Base-by-base conservation (phyloP, 2,113 vertebrate species). In the Alouatta palliata region DNA sequence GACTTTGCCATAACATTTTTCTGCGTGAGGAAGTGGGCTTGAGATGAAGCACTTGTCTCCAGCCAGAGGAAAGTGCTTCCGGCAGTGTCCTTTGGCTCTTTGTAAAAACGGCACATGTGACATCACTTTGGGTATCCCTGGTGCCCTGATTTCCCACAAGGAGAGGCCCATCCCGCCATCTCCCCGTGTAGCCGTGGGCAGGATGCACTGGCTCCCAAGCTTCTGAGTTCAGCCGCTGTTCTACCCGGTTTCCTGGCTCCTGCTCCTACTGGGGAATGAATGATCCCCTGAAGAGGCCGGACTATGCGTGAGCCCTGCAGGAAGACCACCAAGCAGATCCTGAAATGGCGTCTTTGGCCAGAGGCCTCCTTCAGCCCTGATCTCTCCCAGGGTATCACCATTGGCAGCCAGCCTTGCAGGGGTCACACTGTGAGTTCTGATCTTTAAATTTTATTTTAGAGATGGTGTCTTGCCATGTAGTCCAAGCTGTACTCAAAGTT, bases 41-140 rank as follows among this genome's bases (percentile, higher is more conserved):
- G 45, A 30, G 6, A 30, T 0, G 77, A 37, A 20, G 52, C 7
- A 1, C 6, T 17, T 20, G 16, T 27, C 23, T 25, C 23, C 25
- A 17, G 84, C 68, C 68, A n/a, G 45, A 37, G 23, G 27, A 56
- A 19, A 4, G 40, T 25, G 8, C 56, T 56, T 40, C 2, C n/a
- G 2, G 20, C 21, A 5, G 79, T 27, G 84, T 17, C 37, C 32
- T 64, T 84, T 20, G 0, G 3, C 40, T 80, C 70, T 79, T 13
- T 1, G 75, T 8, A 30, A 17, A 20, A 47, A 1, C 1, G 61
- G 32, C 68, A 35, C 12, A 32, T 3, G 0, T 2, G 12, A 8
- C 3, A 0, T 23, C n/a, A 1, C 0, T 5, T 19, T 0, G 2
- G 45, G 70, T 5, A 2, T 16, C 47, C 49, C 27, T 21, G 16